Percentiles rank a stretch among this genome's conserved stretches.
phyloP scores from a whole-genome alignment of 2,113 vertebrate genomes.

The Shinisaurus crocodilurus region DNA sequence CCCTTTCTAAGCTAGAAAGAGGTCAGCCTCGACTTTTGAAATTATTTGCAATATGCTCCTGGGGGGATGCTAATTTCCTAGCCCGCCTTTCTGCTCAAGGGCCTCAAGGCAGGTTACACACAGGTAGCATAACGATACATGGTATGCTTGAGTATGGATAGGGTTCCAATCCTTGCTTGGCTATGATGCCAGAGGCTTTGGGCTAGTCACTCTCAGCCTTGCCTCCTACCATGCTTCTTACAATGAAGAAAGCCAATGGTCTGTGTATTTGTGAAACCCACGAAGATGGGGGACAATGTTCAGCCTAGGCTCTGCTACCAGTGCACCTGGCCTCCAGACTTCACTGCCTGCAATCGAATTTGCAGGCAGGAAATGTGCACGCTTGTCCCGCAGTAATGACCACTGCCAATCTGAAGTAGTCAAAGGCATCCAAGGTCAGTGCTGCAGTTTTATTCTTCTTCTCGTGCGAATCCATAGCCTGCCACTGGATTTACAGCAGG shows the following conservation, averaged over 20 bases:
- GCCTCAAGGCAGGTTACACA: no score
- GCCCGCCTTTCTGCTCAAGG: no score
- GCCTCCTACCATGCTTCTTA: background rate
- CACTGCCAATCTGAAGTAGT: background rate
- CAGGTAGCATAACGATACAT: no score
- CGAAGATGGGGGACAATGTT: background rate
- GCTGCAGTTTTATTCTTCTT: conserved; percentile 82
- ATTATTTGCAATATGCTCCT: background rate
- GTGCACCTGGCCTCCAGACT: no score
- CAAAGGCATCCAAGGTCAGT: conserved; percentile 38
- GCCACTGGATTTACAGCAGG: conserved; percentile 79
- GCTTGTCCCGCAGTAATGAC: conserved; percentile 57
- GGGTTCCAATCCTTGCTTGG: no score
- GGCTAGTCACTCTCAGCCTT: no score
- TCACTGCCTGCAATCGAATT: background rate
- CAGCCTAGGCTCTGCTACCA: background rate
- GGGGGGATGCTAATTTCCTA: no score
- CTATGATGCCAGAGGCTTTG: background rate
- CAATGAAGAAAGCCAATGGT: no score
- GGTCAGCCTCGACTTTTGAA: background rate
- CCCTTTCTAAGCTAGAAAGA: background rate
- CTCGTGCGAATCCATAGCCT: conserved; percentile 87
- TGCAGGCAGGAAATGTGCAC: background rate
- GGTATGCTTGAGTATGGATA: no score
- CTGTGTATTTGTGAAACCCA: no score